Evolutionary conservation across 2,797 vertebrate species (phyloP).

Genomic region (Myiothlypis chrysogaster): DNA sequence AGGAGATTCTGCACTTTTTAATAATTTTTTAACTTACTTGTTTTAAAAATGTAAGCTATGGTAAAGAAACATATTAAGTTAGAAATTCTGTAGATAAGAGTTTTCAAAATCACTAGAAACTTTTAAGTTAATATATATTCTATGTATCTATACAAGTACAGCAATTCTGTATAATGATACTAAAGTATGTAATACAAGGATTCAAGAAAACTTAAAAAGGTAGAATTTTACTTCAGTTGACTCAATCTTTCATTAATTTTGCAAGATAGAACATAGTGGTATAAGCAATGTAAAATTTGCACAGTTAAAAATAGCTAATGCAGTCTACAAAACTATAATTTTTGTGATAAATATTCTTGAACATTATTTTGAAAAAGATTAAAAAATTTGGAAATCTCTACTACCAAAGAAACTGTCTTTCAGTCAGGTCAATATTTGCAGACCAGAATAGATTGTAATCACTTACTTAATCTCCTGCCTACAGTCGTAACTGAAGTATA

Average conservation of each 20-base stretch:
- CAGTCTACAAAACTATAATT: neutral
- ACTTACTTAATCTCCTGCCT: neutral
- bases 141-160: neutral
- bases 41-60: neutral
- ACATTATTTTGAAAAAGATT: neutral
- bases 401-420: neutral
- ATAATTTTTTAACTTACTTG: neutral
- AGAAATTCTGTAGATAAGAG: neutral
- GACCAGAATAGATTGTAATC: neutral
- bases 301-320: neutral
- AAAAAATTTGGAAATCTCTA: neutral
- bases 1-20: neutral
- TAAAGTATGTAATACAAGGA: neutral
- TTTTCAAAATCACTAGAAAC: neutral
- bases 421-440: neutral
- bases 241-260: neutral
- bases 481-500: neutral
- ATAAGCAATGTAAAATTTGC: neutral
- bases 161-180: neutral
- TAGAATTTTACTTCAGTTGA: neutral
- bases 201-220: neutral
- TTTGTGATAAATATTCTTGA: neutral
- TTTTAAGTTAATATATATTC: neutral
- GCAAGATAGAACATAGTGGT: neutral
- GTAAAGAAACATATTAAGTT: neutral